Evolutionary conservation across 2,113 vertebrate species (phyloP), one percentile per base, ranked within the genome.

Genomic region (Sardina pilchardus): DNA sequence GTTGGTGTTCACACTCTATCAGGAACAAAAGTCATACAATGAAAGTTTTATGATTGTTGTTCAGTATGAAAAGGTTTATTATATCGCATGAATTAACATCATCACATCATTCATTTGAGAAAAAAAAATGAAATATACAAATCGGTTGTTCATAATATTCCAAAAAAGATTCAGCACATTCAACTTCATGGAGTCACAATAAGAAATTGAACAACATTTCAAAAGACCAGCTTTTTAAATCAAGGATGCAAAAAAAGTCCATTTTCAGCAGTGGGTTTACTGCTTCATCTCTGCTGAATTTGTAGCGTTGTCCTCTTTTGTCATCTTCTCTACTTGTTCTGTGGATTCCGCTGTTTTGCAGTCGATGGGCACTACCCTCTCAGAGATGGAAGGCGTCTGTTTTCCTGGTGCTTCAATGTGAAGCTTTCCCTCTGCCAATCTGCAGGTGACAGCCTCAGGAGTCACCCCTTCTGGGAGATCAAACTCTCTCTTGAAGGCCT

Each of bases 341-440:
- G 63, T 67, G 6, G 26, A 30, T 67, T 67, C 63, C 10, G 63
- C 63, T 67, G 63, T 67, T 26, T 67, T 82, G 48, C 82, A 47
- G 39, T 86, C 44, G 56, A 86, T 86, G 71, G 75, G 83, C 53
- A 82, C 26, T 50, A n/a, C 83, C 84, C 47, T 86, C 59, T 84
- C 71, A 10, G 78, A 10, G 16, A 16, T 42, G 26, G 24, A 24
- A n/a, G 80, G 26, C 44, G 26, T 14, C 3, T 85, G 83, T 85
- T 34, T 4, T 83, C 4, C 83, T 16, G 82, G 47, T 48, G 88
- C 89, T 89, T 90, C 88, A 82, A 92, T 91, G 86, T 84, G 90
- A 71, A 92, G 87, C 39, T 85, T 91, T 71, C 92, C 88, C 21
- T 91, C 91, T 36, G 42, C 36, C 63, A 89, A 36, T 24, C 81